Conservation (phyloP, 2,113 vertebrate species). For the Larimichthys crocea region DNA sequence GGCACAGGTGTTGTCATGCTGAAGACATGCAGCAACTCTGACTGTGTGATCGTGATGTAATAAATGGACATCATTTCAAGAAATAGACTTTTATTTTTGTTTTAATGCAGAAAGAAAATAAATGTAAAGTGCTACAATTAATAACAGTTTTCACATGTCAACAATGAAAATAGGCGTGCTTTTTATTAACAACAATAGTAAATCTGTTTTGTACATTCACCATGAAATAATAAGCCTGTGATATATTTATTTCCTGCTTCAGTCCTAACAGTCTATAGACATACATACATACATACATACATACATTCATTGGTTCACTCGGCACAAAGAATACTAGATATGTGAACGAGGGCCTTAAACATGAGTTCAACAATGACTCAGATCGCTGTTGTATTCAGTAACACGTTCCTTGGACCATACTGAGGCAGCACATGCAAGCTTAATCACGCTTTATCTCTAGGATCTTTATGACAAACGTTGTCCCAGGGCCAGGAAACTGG, state of each 20-base stretch:
- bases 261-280: not conserved
- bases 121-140: not conserved
- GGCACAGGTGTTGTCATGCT: not conserved
- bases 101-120: slow-evolving; percentile 18
- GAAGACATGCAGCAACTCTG: not conserved
- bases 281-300: not conserved
- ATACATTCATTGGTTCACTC: not conserved
- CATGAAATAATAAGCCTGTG: not conserved
- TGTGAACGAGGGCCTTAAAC: not conserved
- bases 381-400: not conserved
- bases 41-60: not conserved
- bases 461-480: not conserved
- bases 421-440: not conserved
- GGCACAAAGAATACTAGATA: not conserved
- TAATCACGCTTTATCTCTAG: not conserved
- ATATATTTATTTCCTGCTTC: not conserved
- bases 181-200: not conserved
- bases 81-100: not conserved
- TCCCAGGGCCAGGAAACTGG: not conserved
- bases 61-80: not conserved
- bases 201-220: not conserved
- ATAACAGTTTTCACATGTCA: not conserved
- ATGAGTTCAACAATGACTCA: not conserved
- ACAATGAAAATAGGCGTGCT: not conserved
- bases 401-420: not conserved